Evolutionary conservation across 2,888 invertebrate genomes (phyloP), one percentile per base, ranked within the genome.

Genomic region (Chaetogeoica ovagalla): DNA sequence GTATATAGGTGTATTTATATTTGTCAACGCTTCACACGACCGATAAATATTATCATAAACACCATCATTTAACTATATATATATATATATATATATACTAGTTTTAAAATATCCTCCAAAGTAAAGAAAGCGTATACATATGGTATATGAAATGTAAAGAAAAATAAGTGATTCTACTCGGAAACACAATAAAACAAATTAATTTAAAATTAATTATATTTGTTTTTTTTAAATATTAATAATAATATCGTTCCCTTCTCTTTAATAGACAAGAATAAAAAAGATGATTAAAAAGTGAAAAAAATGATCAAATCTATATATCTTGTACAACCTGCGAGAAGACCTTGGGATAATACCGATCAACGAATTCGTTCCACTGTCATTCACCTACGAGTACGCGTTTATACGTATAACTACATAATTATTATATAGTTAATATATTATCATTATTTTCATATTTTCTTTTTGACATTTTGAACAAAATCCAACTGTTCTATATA

Each of bases 401-500:
- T 37, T 55, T 69, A 71, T 71, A 57, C 23, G 21, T 23, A 30
- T 30, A 2, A 30, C 30, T 4, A 77, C 62, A 39, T 76, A 55
- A 63, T 70, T 79, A 70, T 52, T 79, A 19, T 69, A 19, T 69
- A 23, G 23, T 79, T 79, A 70, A 70, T 77, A 77, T 77, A 30
- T 23, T 72, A 60, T 72, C 39, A 48, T 68, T 68, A 3, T 21
- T 23, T 48, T 48, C n/a, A n/a, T n/a, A n/a, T n/a, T 68, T 57
- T 52, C 63, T 63, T 70, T 62, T 55, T 55, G 23, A 76, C 68
- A 69, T 60, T 52, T 77, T 76, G 76, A 68, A 76, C 21, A 69
- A 48, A 69, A 69, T 76, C 76, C 76, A 76, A 69, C 48, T 76
- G 48, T 69, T 76, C 76, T 76, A 76, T 76, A 69, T n/a, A n/a